These are phyloP conservation scores for Aromia moschata DNA, from an alignment of 2,888 invertebrate species.

Conservation along the genomic window DNA sequence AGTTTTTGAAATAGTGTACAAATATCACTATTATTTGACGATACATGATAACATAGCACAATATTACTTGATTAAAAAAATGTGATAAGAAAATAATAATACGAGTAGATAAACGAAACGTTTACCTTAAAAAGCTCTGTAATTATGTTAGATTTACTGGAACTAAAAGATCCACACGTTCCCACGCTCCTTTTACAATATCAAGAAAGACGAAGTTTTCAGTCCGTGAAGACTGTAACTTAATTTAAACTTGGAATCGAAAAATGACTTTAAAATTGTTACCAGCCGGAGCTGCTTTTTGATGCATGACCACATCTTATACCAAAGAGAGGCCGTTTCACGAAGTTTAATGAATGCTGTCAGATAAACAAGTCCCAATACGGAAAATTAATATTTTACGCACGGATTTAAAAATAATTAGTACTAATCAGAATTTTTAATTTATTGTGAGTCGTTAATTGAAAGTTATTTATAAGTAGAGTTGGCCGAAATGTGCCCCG, in stretches of 20 bases:
- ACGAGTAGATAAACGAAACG: too few species aligned
- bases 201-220: not conserved
- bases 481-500: too few species aligned
- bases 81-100: too few species aligned
- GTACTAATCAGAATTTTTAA: not conserved
- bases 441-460: too few species aligned
- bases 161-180: not conserved
- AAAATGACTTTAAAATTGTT: not conserved
- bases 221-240: not conserved
- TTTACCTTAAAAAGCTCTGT: too few species aligned
- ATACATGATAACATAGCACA: too few species aligned
- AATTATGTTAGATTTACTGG: too few species aligned
- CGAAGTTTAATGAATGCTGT: not conserved
- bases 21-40: too few species aligned
- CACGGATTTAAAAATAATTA: not conserved
- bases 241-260: constrained; percentile 2
- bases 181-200: not conserved
- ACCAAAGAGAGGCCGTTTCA: not conserved
- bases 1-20: too few species aligned
- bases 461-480: too few species aligned
- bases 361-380: not conserved
- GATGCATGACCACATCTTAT: not conserved
- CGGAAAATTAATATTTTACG: not conserved
- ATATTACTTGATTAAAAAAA: too few species aligned
- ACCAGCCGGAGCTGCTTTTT: not conserved